Conservation (phyloP, 2,888 invertebrate species). For the Tanytarsus gracilentus region DNA sequence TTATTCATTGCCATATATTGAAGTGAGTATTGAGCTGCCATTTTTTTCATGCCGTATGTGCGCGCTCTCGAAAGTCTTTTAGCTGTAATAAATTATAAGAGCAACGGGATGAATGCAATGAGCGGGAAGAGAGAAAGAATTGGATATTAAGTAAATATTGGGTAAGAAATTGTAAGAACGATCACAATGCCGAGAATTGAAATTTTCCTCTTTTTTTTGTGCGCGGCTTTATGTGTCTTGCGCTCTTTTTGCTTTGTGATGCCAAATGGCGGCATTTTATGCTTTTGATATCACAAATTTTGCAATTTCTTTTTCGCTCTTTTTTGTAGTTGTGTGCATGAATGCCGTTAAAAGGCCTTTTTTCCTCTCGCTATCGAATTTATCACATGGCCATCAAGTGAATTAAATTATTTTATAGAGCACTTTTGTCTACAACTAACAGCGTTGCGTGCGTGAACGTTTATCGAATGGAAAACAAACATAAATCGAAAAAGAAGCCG, state of each 20-base stretch:
- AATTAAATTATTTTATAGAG: too few species aligned
- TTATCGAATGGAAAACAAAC: too few species aligned
- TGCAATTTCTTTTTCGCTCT: too few species aligned
- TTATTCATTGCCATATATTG: constrained; percentile 25
- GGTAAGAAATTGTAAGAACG: constrained; percentile 12
- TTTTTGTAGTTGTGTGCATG: too few species aligned
- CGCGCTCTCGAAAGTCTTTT: background rate
- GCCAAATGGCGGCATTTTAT: constrained; percentile 26
- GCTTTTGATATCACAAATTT: constrained; percentile 20
- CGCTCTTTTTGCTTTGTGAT: background rate
- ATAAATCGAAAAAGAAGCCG: too few species aligned
- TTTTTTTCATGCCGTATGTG: constrained; percentile 17
- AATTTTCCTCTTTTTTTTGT: constrained; percentile 9
- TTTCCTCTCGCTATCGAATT: too few species aligned
- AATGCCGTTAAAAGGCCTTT: too few species aligned
- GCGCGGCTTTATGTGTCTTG: constrained; percentile 15
- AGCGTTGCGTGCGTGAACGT: too few species aligned
- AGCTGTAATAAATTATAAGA: constrained; percentile 25
- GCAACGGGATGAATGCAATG: background rate
- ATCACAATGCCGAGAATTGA: constrained; percentile 8
- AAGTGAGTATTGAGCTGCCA: constrained; percentile 6
- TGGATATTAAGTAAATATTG: constrained; percentile 20
- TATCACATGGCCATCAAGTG: too few species aligned
- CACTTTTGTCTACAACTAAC: too few species aligned
- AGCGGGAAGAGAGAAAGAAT: background rate